Percentiles rank a stretch among this genome's conserved stretches.
Conservation (phyloP, 1,140 invertebrate species). For the Drosophila teissieri region DNA sequence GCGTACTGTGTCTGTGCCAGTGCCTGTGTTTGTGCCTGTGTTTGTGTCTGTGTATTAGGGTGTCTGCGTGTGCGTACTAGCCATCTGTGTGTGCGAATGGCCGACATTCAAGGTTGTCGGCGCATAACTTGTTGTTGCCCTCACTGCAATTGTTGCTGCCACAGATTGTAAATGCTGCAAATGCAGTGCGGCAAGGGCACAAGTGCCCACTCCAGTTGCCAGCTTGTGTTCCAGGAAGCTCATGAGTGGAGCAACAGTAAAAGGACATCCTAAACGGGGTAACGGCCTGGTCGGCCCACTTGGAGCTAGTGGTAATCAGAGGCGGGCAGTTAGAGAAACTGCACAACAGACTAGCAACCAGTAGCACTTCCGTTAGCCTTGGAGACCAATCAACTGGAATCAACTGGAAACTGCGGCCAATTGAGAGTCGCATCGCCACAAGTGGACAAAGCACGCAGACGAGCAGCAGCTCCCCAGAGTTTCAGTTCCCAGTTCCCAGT, state of each 20-base stretch:
- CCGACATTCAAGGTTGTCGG: slow-evolving; percentile 79
- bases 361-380: slow-evolving; percentile 77
- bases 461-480: background rate
- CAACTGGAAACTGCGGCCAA: slow-evolving; percentile 25
- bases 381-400: slow-evolving; percentile 66
- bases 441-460: slow-evolving; percentile 28
- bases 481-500: background rate
- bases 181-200: slow-evolving; percentile 23
- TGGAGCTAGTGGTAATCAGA: background rate
- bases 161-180: background rate
- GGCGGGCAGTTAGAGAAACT: slow-evolving; percentile 34
- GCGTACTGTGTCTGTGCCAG: background rate
- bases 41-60: background rate
- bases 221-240: slow-evolving; percentile 1
- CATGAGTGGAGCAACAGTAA: slow-evolving; percentile 20
- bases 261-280: slow-evolving; percentile 23
- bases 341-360: slow-evolving; percentile 13
- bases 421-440: slow-evolving; percentile 29
- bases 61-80: slow-evolving; percentile 11
- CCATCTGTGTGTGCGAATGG: slow-evolving; percentile 56
- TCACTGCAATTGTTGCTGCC: slow-evolving; percentile 55
- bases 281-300: background rate
- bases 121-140: slow-evolving; percentile 62
- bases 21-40: too few species aligned
- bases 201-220: background rate